Percentiles rank a stretch among this genome's conserved stretches.
These are phyloP conservation scores for Drosophila pachea DNA, from an alignment of 1,140 invertebrate genomes.

Conservation along the genomic window DNA sequence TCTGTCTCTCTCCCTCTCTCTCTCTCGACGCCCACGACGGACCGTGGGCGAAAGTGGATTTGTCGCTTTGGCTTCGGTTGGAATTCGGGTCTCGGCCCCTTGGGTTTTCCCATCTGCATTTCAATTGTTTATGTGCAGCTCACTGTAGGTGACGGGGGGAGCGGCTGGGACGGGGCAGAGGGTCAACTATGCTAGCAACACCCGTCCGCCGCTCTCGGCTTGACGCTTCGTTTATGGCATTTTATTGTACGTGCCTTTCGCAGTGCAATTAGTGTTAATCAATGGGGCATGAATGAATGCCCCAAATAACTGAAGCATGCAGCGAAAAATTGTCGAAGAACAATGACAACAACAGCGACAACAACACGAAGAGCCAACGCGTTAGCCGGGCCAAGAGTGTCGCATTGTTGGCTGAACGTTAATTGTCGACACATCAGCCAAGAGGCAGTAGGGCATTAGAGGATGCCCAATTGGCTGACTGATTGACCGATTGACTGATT, in stretches of 20 bases:
- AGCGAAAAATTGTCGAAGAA: constrained; percentile 11
- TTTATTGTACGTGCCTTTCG: constrained; percentile 41
- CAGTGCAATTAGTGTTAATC: constrained; percentile 70
- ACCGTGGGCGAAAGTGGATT: constrained; percentile 48
- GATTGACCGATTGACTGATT: background rate
- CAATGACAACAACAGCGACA: constrained; percentile 10
- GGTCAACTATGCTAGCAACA: constrained; percentile 39
- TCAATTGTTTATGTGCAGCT: constrained; percentile 46
- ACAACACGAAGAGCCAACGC: constrained; percentile 9
- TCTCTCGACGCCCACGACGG: background rate
- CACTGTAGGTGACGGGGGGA: constrained; percentile 22
- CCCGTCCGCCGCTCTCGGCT: background rate
- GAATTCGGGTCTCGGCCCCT: constrained; percentile 25
- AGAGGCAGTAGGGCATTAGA: background rate
- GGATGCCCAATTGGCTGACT: background rate
- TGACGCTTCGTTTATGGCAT: constrained; percentile 27
- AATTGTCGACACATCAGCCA: constrained; percentile 16
- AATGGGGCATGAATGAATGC: constrained; percentile 49
- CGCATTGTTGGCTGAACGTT: constrained; percentile 32
- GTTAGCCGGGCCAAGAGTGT: constrained; percentile 23
- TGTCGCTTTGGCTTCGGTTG: constrained; percentile 3
- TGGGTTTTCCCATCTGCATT: constrained; percentile 40
- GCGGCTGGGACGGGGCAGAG: background rate
- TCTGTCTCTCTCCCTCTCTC: constrained; percentile 1
- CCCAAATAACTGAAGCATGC: constrained; percentile 39